Conservation (phyloP, 1,140 invertebrate species). For the Pseudomyrmex dendroicus region DNA sequence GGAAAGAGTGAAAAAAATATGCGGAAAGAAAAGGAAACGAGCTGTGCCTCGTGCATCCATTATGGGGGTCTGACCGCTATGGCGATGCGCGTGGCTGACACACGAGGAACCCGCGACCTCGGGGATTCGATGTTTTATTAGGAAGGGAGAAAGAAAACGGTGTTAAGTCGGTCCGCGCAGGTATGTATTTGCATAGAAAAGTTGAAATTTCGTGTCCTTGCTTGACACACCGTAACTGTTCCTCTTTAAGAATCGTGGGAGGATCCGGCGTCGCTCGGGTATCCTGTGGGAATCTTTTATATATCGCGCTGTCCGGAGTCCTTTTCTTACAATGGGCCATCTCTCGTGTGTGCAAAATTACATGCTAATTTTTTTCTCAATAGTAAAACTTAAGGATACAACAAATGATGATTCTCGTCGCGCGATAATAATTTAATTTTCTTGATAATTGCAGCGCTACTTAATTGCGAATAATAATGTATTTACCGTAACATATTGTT, state of each 20-base stretch:
- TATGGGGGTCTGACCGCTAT: slow-evolving; percentile 80
- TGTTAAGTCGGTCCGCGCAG: slow-evolving; percentile 63
- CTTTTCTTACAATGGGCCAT: not conserved
- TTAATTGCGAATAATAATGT: no score
- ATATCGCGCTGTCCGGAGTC: not conserved
- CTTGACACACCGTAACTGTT: slow-evolving; percentile 65
- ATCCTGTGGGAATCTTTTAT: slow-evolving; percentile 69
- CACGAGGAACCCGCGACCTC: slow-evolving; percentile 79
- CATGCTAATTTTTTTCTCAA: slow-evolving; percentile 11
- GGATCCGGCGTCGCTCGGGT: slow-evolving; percentile 33
- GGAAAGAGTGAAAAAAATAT: slow-evolving; percentile 55
- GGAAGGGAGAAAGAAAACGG: slow-evolving; percentile 71
- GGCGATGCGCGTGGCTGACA: slow-evolving; percentile 83
- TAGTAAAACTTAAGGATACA: not conserved
- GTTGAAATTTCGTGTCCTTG: slow-evolving; percentile 69
- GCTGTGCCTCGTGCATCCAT: slow-evolving; percentile 82
- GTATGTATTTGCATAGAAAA: slow-evolving; percentile 78
- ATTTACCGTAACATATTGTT: slow-evolving; percentile 52
- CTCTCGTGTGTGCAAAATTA: not conserved
- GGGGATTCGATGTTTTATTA: slow-evolving; percentile 80
- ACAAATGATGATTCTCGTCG: no score
- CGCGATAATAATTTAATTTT: slow-evolving; percentile 51
- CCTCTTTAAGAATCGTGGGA: slow-evolving; percentile 72
- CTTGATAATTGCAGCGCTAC: slow-evolving; percentile 1
- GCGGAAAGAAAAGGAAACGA: slow-evolving; percentile 76